These are phyloP conservation scores for Periparus ater DNA, from an alignment of 2,797 vertebrate species.

Conservation along the genomic window DNA sequence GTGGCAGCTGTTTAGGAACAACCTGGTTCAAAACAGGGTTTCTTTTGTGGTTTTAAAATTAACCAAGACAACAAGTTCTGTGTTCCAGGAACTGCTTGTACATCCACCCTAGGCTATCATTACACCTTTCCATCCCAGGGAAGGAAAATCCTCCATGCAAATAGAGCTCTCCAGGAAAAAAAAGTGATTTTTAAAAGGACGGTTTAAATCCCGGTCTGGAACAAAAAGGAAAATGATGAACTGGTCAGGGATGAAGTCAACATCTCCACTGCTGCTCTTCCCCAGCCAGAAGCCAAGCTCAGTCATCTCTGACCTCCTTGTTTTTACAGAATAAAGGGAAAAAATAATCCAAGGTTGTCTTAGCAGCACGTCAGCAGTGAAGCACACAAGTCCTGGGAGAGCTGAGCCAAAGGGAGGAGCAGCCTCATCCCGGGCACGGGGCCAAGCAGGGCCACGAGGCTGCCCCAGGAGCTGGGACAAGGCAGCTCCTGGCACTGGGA, in stretches of 20 bases:
- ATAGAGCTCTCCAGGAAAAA: not conserved
- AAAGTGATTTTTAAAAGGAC: fast-evolving
- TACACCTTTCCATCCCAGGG: not conserved
- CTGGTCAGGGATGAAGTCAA: not conserved
- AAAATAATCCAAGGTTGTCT: not conserved
- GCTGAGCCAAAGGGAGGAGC: not conserved
- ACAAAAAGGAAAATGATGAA: not conserved
- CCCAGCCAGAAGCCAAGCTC: not conserved
- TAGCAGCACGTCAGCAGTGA: not conserved
- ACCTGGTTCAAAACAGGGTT: not conserved
- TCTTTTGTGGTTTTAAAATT: conserved; percentile 46
- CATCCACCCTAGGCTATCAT: conserved; percentile 32
- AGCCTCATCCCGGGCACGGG: fast-evolving
- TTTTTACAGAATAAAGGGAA: not conserved
- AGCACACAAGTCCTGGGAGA: not conserved
- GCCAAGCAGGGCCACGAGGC: not conserved
- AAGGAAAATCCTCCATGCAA: not conserved
- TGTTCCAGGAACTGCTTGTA: conserved; percentile 26
- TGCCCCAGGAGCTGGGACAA: not conserved
- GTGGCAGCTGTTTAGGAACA: not conserved
- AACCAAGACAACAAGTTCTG: conserved; percentile 13
- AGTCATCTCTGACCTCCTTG: not conserved
- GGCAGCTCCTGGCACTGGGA: not conserved
- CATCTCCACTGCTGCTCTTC: not conserved
- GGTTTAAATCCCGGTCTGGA: not conserved